Evolutionary conservation across 2,888 invertebrate species (phyloP).

Genomic region (Tetragonula carbonaria): DNA sequence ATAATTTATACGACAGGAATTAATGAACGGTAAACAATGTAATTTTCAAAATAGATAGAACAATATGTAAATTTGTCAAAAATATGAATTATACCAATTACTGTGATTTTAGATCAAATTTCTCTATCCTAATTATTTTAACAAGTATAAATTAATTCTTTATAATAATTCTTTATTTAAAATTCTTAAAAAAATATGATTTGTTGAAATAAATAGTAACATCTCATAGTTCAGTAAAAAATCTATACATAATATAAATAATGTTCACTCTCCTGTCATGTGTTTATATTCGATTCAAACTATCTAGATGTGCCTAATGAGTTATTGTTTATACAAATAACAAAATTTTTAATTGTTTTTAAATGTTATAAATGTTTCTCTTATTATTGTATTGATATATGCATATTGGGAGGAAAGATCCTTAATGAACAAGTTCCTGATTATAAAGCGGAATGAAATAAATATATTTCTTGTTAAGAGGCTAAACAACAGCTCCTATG

Average conservation of each 20-base stretch:
- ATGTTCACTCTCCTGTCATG: slow-evolving; percentile 47
- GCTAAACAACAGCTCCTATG: slow-evolving; percentile 57
- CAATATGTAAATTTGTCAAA: not conserved
- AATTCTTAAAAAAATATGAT: not conserved
- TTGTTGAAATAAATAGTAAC: slow-evolving; percentile 30
- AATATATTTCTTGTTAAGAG: slow-evolving; percentile 64
- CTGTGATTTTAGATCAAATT: slow-evolving; percentile 16
- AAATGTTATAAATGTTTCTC: slow-evolving; percentile 52
- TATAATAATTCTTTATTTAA: no score
- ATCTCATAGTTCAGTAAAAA: slow-evolving; percentile 50
- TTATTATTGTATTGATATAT: slow-evolving; percentile 51
- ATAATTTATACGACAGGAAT: not conserved
- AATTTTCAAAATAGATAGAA: not conserved
- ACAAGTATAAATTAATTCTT: not conserved
- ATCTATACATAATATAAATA: slow-evolving; percentile 45
- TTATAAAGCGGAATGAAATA: slow-evolving; percentile 46
- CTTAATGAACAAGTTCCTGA: slow-evolving; percentile 66
- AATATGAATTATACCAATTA: not conserved
- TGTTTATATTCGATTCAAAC: slow-evolving; percentile 51
- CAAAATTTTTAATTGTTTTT: slow-evolving; percentile 51
- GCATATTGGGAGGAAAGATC: slow-evolving; percentile 45
- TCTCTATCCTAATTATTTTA: not conserved
- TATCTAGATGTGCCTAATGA: slow-evolving; percentile 49
- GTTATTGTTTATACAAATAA: slow-evolving; percentile 48
- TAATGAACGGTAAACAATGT: not conserved